A percentile compares a stretch with the other conserved stretches of the same genome.
Conservation (phyloP, 2,888 invertebrate genomes). For the Drosophila nr. medialis region DNA sequence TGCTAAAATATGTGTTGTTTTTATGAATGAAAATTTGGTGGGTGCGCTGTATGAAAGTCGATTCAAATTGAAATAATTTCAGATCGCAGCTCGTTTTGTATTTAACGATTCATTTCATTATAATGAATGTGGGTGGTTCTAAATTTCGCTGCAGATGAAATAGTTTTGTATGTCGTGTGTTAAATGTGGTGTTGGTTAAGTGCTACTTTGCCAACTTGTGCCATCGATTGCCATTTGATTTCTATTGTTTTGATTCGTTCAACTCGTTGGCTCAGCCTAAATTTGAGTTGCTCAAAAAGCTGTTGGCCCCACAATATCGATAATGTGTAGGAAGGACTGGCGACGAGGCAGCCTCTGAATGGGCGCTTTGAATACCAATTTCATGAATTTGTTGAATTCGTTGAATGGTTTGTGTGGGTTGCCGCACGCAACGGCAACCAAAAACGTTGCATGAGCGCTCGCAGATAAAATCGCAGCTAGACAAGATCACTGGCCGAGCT, state of each 20-base stretch:
- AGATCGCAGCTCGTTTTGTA: conserved; percentile 23
- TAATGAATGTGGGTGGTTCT: conserved; percentile 50
- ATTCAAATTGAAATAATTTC: conserved; percentile 33
- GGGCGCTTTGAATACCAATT: conserved; percentile 51
- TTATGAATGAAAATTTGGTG: conserved; percentile 31
- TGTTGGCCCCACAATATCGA: conserved; percentile 49
- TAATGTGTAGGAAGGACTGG: conserved; percentile 58
- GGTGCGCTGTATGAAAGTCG: background rate
- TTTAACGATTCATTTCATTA: background rate
- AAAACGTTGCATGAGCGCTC: conserved; percentile 53
- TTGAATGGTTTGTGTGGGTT: conserved; percentile 56
- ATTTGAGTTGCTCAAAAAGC: conserved; percentile 44
- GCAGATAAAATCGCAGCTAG: conserved; percentile 49
- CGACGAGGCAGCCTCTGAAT: conserved; percentile 40
- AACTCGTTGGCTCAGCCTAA: conserved; percentile 54
- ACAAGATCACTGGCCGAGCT: conserved; percentile 27
- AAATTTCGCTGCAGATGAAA: conserved; percentile 37
- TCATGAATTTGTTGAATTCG: conserved; percentile 43
- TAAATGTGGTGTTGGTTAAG: conserved; percentile 27
- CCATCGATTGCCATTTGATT: conserved; percentile 29
- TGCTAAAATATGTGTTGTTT: conserved; percentile 1
- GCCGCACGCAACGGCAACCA: conserved; percentile 57
- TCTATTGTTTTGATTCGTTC: conserved; percentile 58
- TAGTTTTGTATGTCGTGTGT: conserved; percentile 36
- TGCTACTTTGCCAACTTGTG: conserved; percentile 46